Base-by-base conservation (phyloP, 2,113 vertebrate genomes). In the Malurus alboscapulatus region DNA sequence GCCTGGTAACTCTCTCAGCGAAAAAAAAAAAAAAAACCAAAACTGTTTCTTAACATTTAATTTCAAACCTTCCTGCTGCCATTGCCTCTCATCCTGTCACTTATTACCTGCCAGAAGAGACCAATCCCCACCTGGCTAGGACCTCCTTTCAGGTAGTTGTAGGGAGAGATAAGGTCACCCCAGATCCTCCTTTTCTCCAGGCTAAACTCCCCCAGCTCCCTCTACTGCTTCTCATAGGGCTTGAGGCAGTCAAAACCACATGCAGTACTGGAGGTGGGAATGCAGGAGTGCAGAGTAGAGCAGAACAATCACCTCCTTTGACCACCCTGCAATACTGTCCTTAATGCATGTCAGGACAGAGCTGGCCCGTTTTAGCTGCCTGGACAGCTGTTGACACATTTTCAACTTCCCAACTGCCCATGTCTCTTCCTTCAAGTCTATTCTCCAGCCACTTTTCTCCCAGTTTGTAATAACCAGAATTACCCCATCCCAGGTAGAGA, bases 301-400 rank as follows among this genome's bases (percentile, higher is more conserved):
- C 14, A 25, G 15, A 34, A 24, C 16, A 58, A 50, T 38, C 4
- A 1, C 4, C 10, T 51, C 26, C 22, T 17, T 78, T 10, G 4
- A 61, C 6, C 2, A 6, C 5, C 4, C 36, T 47, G 5, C 2
- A 27, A 7, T 34, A 24, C 10, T 29, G 10, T 57, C 14, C 29
- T 66, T 58, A 42, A 62, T 44, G 18, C 1, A 38, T 7, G 7
- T 4, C 32, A 65, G 22, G 2, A 55, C 26, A 57, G 24, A 2
- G 20, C 5, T 88, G 29, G 13, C 5, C 17, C 8, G 2, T 47
- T 93, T 63, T 53, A 4, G 4, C 24, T 87, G 8, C 30, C 69
- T n/a, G 51, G 18, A 14, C 17, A 55, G 5, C 12, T 34, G 17
- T 17, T n/a, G 22, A 17, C 21, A 40, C 0, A 1, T 45, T n/a